phyloP scores from a whole-genome alignment of 2,888 invertebrate genomes.

The Troides helena region DNA sequence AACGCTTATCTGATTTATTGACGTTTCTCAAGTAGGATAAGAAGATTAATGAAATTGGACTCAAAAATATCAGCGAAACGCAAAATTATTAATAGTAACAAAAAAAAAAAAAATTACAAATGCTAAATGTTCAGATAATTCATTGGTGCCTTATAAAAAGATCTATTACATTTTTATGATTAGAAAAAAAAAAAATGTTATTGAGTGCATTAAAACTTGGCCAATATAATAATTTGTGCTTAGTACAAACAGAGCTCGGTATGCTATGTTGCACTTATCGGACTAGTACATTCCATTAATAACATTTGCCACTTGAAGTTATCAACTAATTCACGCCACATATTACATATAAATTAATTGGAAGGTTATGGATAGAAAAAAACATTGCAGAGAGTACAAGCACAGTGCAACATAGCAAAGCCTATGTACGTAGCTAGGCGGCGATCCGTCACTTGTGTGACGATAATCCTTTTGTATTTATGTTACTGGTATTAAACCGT shows the following conservation, averaged over 20 bases:
- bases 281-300: constrained; percentile 3
- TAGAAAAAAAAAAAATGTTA: not conserved
- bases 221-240: constrained; percentile 11
- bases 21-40: too few relatives aligned
- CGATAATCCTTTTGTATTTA: constrained; percentile 9
- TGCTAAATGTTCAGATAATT: not conserved
- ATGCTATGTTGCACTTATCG: constrained; percentile 12
- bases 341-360: not conserved
- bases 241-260: constrained; percentile 4
- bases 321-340: not conserved
- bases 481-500: constrained; percentile 1
- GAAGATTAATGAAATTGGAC: too few relatives aligned
- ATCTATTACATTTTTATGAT: not conserved
- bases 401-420: not conserved
- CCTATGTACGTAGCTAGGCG: not conserved
- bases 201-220: constrained; percentile 32
- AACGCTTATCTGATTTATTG: too few relatives aligned
- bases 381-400: not conserved
- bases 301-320: not conserved
- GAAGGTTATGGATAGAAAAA: not conserved
- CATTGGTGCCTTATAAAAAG: constrained; percentile 1
- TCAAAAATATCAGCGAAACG: too few relatives aligned
- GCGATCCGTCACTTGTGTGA: constrained; percentile 7
- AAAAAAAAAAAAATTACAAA: not conserved
- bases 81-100: too few relatives aligned